Percentiles rank a stretch among this genome's conserved stretches.
These are phyloP conservation scores for Balearica regulorum DNA, from an alignment of 2,797 vertebrate species.

Conservation along the genomic window DNA sequence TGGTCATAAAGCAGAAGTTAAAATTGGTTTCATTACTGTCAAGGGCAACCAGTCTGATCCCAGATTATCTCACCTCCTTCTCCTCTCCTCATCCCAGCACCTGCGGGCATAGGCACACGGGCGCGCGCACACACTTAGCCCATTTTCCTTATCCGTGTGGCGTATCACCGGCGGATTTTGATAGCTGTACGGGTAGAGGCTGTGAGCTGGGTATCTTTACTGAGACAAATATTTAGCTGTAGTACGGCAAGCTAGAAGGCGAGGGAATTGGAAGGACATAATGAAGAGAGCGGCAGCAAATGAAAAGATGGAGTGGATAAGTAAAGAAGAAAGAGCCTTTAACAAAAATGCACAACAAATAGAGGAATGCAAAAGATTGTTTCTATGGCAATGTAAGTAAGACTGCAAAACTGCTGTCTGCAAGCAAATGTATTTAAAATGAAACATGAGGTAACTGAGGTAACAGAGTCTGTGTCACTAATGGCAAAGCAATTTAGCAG, in stretches of 20 bases:
- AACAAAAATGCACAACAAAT: conserved; percentile 10
- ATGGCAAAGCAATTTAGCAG: not conserved
- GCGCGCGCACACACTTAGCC: not conserved
- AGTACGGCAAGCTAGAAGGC: not conserved
- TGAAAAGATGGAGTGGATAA: conserved; percentile 37
- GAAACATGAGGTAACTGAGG: conserved; percentile 29
- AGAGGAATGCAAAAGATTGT: conserved; percentile 37
- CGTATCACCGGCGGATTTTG: not conserved
- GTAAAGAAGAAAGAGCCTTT: conserved; percentile 39
- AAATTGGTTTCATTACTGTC: not conserved
- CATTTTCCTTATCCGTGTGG: not conserved
- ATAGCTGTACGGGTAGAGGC: not conserved
- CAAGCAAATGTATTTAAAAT: conserved; percentile 38
- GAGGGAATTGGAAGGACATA: not conserved
- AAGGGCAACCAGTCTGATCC: not conserved
- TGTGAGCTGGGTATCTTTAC: not conserved
- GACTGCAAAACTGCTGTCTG: not conserved
- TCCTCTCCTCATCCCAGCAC: not conserved
- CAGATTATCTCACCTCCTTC: not conserved
- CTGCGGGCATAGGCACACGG: not conserved
- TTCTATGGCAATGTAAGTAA: conserved; percentile 65
- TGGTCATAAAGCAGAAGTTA: not conserved
- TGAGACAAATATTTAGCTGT: not conserved
- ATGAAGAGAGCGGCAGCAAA: not conserved
- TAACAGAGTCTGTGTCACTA: conserved; percentile 4